Evolutionary conservation across 2,797 vertebrate genomes (phyloP).

Genomic region (Esox masquinongy): DNA sequence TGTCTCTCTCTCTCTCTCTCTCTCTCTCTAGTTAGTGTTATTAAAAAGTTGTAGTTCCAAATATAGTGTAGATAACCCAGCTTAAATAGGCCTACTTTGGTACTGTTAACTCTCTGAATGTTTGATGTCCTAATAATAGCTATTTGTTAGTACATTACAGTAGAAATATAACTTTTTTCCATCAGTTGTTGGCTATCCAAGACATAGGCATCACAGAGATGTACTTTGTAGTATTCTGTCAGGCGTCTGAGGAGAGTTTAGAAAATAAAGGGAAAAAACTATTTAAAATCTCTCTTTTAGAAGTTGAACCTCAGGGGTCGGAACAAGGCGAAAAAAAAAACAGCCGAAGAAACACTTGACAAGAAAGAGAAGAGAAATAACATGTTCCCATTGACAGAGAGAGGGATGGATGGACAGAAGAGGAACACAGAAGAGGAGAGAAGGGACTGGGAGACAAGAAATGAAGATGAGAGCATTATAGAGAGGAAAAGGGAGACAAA

Average conservation of each 20-base stretch:
- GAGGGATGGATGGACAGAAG: conserved; percentile 58
- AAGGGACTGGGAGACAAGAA: conserved; percentile 36
- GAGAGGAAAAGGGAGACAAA: conserved; percentile 32
- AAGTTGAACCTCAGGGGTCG: conserved; percentile 75
- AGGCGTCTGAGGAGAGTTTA: conserved; percentile 62
- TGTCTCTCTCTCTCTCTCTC: conserved; percentile 50
- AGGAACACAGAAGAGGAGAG: conserved; percentile 32
- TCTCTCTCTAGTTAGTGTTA: conserved; percentile 40
- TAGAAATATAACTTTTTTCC: conserved; percentile 22
- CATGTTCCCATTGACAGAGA: conserved; percentile 59
- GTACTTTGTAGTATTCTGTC: conserved; percentile 68
- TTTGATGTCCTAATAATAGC: conserved; percentile 43
- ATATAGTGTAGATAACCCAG: conserved; percentile 60
- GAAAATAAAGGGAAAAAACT: conserved; percentile 45
- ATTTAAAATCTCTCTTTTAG: conserved; percentile 69
- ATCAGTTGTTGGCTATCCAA: conserved; percentile 48
- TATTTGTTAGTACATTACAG: conserved; percentile 54
- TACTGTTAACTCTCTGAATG: conserved; percentile 10
- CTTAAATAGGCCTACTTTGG: conserved; percentile 43
- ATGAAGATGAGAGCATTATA: background rate
- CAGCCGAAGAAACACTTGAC: conserved; percentile 52
- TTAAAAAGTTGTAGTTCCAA: conserved; percentile 61
- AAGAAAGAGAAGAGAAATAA: conserved; percentile 52
- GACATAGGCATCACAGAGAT: conserved; percentile 58
- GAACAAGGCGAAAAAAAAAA: conserved; percentile 68